A percentile compares a stretch with the other conserved stretches of the same genome.
phyloP scores from a whole-genome alignment of 2,888 invertebrate species.

The Drosophila tanythrix region DNA sequence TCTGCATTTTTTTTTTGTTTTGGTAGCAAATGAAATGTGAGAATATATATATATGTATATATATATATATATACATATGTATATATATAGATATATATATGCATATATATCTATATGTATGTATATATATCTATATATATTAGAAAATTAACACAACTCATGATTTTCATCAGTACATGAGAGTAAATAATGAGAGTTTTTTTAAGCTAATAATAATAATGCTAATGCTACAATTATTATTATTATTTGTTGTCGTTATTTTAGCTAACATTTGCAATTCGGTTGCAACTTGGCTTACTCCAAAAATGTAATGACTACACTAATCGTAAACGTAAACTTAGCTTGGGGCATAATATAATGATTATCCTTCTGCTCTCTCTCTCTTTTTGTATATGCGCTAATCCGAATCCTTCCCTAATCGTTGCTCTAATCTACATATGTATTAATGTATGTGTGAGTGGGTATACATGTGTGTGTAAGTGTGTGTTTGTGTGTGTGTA shows the following conservation, averaged over 20 bases:
- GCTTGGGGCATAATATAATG: slow-evolving; percentile 54
- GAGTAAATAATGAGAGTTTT: slow-evolving; percentile 25
- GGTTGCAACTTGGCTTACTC: slow-evolving; percentile 52
- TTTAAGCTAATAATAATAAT: slow-evolving; percentile 26
- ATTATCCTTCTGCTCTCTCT: slow-evolving; percentile 31
- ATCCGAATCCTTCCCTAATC: slow-evolving; percentile 20
- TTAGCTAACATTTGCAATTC: slow-evolving; percentile 20
- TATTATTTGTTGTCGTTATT: slow-evolving; percentile 22
- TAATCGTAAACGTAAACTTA: slow-evolving; percentile 68
- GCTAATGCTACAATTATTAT: slow-evolving; percentile 44
- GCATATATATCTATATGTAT: not conserved
- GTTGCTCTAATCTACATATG: slow-evolving; percentile 53
- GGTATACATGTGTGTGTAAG: slow-evolving; percentile 29
- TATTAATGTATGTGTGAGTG: slow-evolving; percentile 17
- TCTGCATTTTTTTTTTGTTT: slow-evolving; percentile 37
- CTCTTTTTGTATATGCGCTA: slow-evolving; percentile 17
- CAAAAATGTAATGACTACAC: slow-evolving; percentile 48
- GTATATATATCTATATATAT: not conserved
- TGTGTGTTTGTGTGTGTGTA: slow-evolving; percentile 29
- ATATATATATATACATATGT: not conserved
- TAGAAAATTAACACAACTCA: slow-evolving; percentile 9
- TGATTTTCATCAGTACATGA: slow-evolving; percentile 4
- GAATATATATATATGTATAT: not conserved
- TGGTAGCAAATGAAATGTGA: slow-evolving; percentile 54
- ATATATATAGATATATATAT: not conserved